Base-by-base conservation (phyloP, 2,888 invertebrate species). In the Rhingia campestris region DNA sequence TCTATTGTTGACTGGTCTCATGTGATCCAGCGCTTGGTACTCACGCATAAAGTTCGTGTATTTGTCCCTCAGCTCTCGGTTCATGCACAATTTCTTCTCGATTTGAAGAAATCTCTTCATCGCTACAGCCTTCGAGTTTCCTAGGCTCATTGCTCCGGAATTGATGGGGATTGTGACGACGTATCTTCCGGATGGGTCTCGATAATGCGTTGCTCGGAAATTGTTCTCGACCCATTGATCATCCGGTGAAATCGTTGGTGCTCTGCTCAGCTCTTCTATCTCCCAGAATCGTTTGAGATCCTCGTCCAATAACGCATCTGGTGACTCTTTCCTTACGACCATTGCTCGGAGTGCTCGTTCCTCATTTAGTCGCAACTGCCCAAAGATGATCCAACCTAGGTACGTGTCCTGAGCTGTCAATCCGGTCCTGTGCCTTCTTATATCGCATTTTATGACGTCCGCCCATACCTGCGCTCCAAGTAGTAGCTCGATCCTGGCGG, bases 381-480 rank as follows among this genome's bases (percentile, higher is more conserved):
- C 72, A 56, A 72, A 72, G 10, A 63, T 32, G 4, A 73, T 61
- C 73, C 73, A 73, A 3, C 73, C 73, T 4, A 63, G 45, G 12
- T 47, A 12, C 0, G 63, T 63, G 4, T 49, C 37, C n/a, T 66
- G 66, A 6, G 66, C 64, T 33, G 58, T 66, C 35, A 74, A 14
- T n/a, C 64, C 64, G 10, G 66, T 32, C 4, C 22, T 5, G 47
- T 47, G n/a, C 14, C 37, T 63, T 35, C n/a, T 39, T 30, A 73
- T 47, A 43, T 66, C 33, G 58, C 58, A 7, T 56, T 47, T 69
- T 6, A 69, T 69, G 43, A 56, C 33, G n/a, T 56, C 56, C n/a
- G 56, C 67, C 58, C 58, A 69, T 7, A 69, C 69, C 10, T 56
- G 39, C 6, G 69, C 56, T 41, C 58, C 69, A 47, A 69, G 58